These are phyloP conservation scores for Quadriops clusia DNA, from an alignment of 2,888 invertebrate genomes.

Conservation along the genomic window DNA sequence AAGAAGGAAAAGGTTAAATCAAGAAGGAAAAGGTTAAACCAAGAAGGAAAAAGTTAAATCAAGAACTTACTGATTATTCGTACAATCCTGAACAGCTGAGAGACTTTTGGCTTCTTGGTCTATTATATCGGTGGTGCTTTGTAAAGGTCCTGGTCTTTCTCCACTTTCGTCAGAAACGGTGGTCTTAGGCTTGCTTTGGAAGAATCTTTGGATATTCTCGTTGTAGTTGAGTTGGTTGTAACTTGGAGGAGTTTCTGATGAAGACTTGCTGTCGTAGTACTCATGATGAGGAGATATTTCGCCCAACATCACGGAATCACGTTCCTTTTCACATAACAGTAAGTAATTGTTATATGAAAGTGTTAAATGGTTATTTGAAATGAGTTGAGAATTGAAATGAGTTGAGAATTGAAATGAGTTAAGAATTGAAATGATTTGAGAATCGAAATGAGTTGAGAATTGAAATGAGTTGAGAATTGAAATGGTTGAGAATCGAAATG, in stretches of 20 bases:
- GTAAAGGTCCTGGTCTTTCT: conserved; percentile 24
- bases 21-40: neutral
- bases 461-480: conserved; percentile 1
- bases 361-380: no score
- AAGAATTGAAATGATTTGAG: neutral
- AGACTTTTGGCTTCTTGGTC: conserved; percentile 33
- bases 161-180: conserved; percentile 42
- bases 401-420: no score
- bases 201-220: conserved; percentile 55
- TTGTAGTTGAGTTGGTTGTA: conserved; percentile 80
- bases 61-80: conserved; percentile 27
- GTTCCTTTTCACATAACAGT: conserved; percentile 38
- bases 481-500: neutral
- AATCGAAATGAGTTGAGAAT: neutral
- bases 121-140: conserved; percentile 33
- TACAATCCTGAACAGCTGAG: conserved; percentile 22
- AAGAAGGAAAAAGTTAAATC: neutral
- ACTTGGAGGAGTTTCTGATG: conserved; percentile 67
- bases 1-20: no score
- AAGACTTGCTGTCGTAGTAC: conserved; percentile 65
- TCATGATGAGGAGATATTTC: conserved; percentile 79
- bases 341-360: neutral
- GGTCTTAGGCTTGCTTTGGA: conserved; percentile 54
- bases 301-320: conserved; percentile 71
- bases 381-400: neutral